Evolutionary conservation across 1,140 invertebrate genomes (phyloP), one percentile per base, ranked within the genome.

Genomic region (Scaptomyza pallida): DNA sequence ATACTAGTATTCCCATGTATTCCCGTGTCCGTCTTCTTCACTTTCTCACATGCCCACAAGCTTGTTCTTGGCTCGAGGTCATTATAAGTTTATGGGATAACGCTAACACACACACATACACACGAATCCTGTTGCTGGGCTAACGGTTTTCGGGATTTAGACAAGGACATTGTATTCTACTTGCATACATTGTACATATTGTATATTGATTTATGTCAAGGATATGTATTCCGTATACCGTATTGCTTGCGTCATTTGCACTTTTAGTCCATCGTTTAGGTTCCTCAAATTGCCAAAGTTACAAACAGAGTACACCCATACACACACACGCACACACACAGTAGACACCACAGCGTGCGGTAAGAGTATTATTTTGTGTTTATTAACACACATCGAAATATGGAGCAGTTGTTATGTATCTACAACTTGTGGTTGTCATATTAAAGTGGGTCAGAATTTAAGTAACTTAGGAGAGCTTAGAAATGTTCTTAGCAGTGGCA

Each of bases 181-280:
- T 37, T 30, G 52, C 33, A 37, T 37, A 37, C 12, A 37, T 37
- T n/a, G 26, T 30, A 30, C 5, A 30, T 62, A 26, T 6, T n/a
- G n/a, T 6, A 61, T 72, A 72, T 71, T 77, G 62, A 78, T 86
- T 88, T 75, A 75, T 77, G 73, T 57, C 81, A 86, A 88, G 81
- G 21, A 26, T 47, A 52, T 17, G 15, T 50, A 43, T 61, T 64
- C 26, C 0, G n/a, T n/a, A n/a, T n/a, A n/a, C 23, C 44, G 41
- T n/a, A 37, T 57, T 30, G 81, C 78, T 86, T 86, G 82, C 81
- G 81, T 86, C 81, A 86, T 86, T 86, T 77, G 78, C 78, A 72
- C 62, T 72, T 81, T 86, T 69, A 71, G 69, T 62, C 68, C 67
- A 70, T 56, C 74, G 74, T 56, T 81, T 68, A 60, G 57, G 51